Percentiles rank a stretch among this genome's conserved stretches.
Conservation (phyloP, 2,797 vertebrate genomes). For the Syngnathus rostellatus region DNA sequence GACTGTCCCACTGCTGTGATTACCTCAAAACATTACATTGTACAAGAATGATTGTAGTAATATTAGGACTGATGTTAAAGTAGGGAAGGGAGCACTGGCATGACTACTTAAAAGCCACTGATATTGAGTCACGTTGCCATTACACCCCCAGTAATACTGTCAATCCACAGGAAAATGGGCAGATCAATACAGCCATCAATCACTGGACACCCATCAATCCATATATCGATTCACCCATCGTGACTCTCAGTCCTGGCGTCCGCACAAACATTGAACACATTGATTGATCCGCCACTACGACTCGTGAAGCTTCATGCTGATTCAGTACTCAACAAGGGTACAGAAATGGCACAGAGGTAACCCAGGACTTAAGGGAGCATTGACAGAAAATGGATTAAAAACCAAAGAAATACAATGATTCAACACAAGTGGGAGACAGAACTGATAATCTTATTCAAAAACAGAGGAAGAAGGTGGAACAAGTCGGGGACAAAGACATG, state of each 20-base stretch:
- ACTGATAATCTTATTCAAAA: not conserved
- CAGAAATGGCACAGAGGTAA: slow-evolving; percentile 16
- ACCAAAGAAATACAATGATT: slow-evolving; percentile 20
- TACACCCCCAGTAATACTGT: slow-evolving; percentile 37
- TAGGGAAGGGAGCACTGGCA: not conserved
- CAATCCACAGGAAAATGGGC: slow-evolving; percentile 29
- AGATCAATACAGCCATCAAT: slow-evolving; percentile 51
- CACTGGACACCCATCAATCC: slow-evolving; percentile 39
- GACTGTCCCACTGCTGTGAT: slow-evolving; percentile 31
- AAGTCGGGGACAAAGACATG: slow-evolving; percentile 35
- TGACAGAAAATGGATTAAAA: slow-evolving; percentile 16
- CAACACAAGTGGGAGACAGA: slow-evolving; percentile 5
- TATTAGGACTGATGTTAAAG: not conserved
- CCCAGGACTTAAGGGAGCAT: slow-evolving; percentile 18
- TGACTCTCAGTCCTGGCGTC: slow-evolving; percentile 32
- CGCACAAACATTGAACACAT: slow-evolving; percentile 40
- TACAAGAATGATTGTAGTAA: not conserved
- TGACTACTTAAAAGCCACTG: slow-evolving; percentile 18
- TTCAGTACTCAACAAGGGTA: slow-evolving; percentile 41
- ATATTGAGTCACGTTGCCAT: slow-evolving; percentile 36
- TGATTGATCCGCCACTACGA: slow-evolving; percentile 38
- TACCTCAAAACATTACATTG: not conserved
- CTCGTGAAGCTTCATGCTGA: slow-evolving; percentile 44
- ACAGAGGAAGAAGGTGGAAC: slow-evolving; percentile 25
- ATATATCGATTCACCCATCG: slow-evolving; percentile 43